These are phyloP conservation scores for Ctenosaura bakeri DNA, from an alignment of 2,797 vertebrate genomes.

Conservation along the genomic window DNA sequence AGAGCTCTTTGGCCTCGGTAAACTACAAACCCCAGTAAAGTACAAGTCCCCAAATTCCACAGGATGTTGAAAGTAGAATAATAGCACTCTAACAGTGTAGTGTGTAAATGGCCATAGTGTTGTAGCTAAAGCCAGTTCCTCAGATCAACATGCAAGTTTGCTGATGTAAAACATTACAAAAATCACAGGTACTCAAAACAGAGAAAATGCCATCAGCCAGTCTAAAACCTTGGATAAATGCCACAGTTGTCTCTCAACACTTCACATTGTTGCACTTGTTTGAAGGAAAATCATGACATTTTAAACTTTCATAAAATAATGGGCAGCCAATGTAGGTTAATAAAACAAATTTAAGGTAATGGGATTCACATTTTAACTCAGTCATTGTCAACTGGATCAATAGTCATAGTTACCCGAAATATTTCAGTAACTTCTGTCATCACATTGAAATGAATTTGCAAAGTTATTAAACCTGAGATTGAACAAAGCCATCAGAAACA, in stretches of 20 bases:
- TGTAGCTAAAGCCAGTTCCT: neutral
- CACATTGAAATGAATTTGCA: neutral
- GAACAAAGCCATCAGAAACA: neutral
- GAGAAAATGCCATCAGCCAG: constrained; percentile 15
- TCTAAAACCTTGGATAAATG: constrained; percentile 30
- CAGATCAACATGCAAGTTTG: neutral
- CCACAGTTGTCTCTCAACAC: neutral
- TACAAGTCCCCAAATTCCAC: too few relatives aligned
- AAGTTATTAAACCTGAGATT: neutral
- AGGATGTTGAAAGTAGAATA: too few relatives aligned
- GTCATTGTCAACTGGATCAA: neutral
- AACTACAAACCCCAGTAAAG: too few relatives aligned
- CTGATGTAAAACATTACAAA: constrained; percentile 5
- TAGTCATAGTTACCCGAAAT: neutral
- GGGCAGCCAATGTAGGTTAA: neutral
- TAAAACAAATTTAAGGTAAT: constrained; percentile 14
- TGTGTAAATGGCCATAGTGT: neutral
- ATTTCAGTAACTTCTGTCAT: constrained; percentile 20
- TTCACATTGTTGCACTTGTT: constrained; percentile 17
- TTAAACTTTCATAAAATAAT: neutral
- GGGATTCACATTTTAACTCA: constrained; percentile 11
- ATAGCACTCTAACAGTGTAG: too few relatives aligned
- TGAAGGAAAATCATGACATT: constrained; percentile 20
- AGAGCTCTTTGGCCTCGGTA: too few relatives aligned
- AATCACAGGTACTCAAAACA: constrained; percentile 30